A percentile compares a stretch with the other conserved stretches of the same genome.
These are phyloP conservation scores for rat (Rattus norvegicus) DNA, from an alignment of 2,113 vertebrate genomes.

Conservation along the genomic window GRCr8 NC_086022.1:94466501-94467000, in stretches of 20 bases:
- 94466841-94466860: neutral
- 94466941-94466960: neutral
- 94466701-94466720: neutral
- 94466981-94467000: neutral
- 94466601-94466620: neutral
- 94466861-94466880: neutral
- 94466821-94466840: neutral
- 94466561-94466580: neutral
- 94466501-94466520: neutral
- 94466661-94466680: neutral
- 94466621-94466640: neutral
- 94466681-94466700: neutral
- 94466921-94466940: neutral
- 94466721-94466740: no score
- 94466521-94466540: neutral
- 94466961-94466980: neutral
- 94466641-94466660: neutral
- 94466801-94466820: neutral
- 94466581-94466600: neutral
- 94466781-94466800: neutral
- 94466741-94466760: neutral
- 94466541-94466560: neutral
- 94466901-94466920: neutral
- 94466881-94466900: neutral
- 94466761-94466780: neutral